Percentiles rank a stretch among this genome's conserved stretches.
These are phyloP conservation scores for Tanypteryx hageni DNA, from an alignment of 2,888 invertebrate species.

Conservation along the genomic window DNA sequence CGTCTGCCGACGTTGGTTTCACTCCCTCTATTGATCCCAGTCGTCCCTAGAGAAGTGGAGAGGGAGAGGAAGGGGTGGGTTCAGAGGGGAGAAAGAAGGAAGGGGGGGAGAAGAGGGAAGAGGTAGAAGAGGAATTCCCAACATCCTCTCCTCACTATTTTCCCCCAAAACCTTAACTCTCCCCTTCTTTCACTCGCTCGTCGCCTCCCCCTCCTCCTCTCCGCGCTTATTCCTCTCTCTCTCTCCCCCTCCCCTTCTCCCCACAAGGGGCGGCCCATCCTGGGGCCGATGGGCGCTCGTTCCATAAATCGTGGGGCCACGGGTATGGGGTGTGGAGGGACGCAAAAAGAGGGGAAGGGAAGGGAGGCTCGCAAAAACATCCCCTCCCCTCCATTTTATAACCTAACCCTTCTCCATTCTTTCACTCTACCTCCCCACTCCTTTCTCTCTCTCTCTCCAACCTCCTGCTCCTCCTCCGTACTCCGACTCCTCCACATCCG, in stretches of 20 bases:
- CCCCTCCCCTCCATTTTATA: slow-evolving; percentile 8
- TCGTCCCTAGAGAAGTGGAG: slow-evolving; percentile 39
- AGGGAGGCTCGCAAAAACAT: slow-evolving; percentile 50
- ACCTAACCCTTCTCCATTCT: not conserved
- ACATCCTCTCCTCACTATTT: not conserved
- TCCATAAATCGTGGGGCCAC: slow-evolving; percentile 37
- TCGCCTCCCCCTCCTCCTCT: not conserved
- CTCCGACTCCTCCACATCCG: not conserved
- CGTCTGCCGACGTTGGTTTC: slow-evolving; percentile 59
- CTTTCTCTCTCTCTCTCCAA: not conserved
- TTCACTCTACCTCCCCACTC: not conserved
- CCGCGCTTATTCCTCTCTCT: not conserved
- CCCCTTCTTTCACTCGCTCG: not conserved
- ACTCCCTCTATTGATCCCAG: slow-evolving; percentile 50
- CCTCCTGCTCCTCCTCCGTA: not conserved
- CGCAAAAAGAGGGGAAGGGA: not conserved
- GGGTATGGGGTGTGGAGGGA: not conserved
- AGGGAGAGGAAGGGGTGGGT: not conserved
- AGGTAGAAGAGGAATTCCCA: not conserved
- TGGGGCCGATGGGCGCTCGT: slow-evolving; percentile 45
- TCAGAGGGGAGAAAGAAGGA: not conserved
- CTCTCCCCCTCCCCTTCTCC: not conserved
- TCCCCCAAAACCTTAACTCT: not conserved
- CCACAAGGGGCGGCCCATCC: not conserved
- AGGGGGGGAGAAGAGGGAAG: not conserved